phyloP scores from a whole-genome alignment of 64 coral and sea anemone species.

The Exaiptasia diaphana region DNA sequence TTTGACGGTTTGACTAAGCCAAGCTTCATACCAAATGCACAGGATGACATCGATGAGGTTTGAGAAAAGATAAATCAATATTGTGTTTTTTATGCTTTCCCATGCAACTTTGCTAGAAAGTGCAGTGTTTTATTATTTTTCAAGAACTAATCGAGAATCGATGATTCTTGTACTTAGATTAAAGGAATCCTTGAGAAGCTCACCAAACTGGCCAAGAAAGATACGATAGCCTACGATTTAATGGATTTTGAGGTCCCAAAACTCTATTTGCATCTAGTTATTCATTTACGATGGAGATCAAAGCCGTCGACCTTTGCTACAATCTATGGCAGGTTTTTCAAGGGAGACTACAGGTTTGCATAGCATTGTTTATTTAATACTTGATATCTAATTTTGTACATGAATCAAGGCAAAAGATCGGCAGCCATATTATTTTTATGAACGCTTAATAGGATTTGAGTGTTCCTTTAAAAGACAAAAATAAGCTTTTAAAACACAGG shows the following conservation, averaged over 20 bases:
- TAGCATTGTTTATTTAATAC: neutral
- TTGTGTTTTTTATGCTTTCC: too few species aligned
- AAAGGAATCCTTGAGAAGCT: neutral
- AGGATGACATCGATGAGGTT: neutral
- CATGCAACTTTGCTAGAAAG: neutral
- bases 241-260: neutral
- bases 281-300: neutral
- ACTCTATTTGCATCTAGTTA: neutral
- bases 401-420: neutral
- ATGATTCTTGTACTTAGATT: neutral
- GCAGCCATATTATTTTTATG: neutral
- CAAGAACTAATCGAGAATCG: neutral
- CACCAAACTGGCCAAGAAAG: neutral
- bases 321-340: neutral
- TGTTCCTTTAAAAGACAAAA: neutral
- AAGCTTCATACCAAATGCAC: neutral
- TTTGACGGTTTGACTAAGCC: neutral
- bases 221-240: neutral
- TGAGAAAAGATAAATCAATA: neutral
- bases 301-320: neutral
- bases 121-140: neutral
- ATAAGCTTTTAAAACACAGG: neutral
- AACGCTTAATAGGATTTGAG: neutral
- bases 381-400: neutral
- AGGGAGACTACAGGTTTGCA: neutral